Base-by-base conservation (phyloP, 2,888 invertebrate genomes). In the Brachynemurus nebulosus region DNA sequence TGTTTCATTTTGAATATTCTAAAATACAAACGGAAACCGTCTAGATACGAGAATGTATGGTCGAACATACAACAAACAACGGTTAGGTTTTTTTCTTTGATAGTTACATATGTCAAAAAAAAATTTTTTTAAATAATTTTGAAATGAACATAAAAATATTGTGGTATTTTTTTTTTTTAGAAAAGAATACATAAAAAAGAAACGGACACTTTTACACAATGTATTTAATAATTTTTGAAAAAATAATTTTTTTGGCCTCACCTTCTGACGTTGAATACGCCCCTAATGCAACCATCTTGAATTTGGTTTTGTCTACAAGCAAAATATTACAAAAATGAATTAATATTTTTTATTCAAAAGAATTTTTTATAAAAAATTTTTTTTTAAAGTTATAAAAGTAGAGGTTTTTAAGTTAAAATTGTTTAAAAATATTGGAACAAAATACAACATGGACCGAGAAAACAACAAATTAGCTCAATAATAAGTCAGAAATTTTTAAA, bases 281-380 rank as follows among this genome's bases (percentile, higher is more conserved):
- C 30, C 30, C 30, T 9, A 9, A 30, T 30, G n/a, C n/a, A n/a
- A n/a, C 30, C 30, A 30, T 30, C 30, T 30, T 30, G 30, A 30
- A 30, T 30, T 30, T 30, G n/a, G 30, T 12, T 30, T 30, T 30
- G 30, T 30, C 30, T 30, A 30, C 30, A 30, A 30, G 30, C 30
- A 30, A 30, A 30, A 30, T 30, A 30, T 30, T 30, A 30, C n/a
- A n/a, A n/a, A n/a, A n/a, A n/a, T n/a, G n/a, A n/a, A n/a, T n/a
- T n/a, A n/a, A n/a, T n/a, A n/a, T n/a, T n/a, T n/a, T n/a, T n/a
- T n/a, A n/a, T n/a, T n/a, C n/a, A n/a, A n/a, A n/a, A n/a, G n/a
- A n/a, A n/a, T 30, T 30, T 23, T 23, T 23, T 23, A 6, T 23
- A 6, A 12, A n/a, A 12, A 30, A 30, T 27, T n/a, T 30, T 30